Conservation (phyloP, 1,140 invertebrate genomes). For the Brachionus sp. region DNA sequence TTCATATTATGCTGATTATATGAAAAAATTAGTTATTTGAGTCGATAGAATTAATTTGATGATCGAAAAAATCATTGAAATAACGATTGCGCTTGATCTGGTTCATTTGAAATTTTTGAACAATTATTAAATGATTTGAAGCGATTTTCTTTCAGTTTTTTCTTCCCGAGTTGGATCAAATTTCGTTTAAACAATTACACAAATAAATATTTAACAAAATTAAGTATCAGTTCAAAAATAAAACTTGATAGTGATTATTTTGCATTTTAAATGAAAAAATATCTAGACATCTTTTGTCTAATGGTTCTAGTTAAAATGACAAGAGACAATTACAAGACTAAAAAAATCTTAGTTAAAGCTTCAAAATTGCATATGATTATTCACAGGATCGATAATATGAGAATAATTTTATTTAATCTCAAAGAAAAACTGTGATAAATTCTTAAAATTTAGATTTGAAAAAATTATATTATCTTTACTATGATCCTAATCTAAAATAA, state of each 20-base stretch:
- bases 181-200: neutral
- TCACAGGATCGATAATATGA: neutral
- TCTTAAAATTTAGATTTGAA: neutral
- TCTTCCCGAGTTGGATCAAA: neutral
- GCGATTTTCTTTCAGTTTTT: neutral
- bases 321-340: neutral
- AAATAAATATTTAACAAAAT: neutral
- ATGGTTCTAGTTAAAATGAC: neutral
- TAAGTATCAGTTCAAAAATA: neutral
- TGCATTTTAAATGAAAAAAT: neutral
- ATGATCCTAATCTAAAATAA: too few species aligned
- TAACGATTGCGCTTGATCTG: neutral
- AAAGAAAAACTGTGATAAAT: neutral
- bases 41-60: neutral
- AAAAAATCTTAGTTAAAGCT: neutral
- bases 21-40: slow-evolving; percentile 30
- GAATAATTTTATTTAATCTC: neutral
- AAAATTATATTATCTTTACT: neutral
- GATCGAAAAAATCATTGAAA: slow-evolving; percentile 15
- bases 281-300: neutral
- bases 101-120: neutral
- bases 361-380: neutral
- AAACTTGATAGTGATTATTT: neutral
- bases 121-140: neutral
- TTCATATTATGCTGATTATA: slow-evolving; percentile 26